A percentile compares a stretch with the other conserved stretches of the same genome.
These are phyloP conservation scores for Enteromius trimaculatus DNA, from an alignment of 2,797 vertebrate species.

Conservation along the genomic window DNA sequence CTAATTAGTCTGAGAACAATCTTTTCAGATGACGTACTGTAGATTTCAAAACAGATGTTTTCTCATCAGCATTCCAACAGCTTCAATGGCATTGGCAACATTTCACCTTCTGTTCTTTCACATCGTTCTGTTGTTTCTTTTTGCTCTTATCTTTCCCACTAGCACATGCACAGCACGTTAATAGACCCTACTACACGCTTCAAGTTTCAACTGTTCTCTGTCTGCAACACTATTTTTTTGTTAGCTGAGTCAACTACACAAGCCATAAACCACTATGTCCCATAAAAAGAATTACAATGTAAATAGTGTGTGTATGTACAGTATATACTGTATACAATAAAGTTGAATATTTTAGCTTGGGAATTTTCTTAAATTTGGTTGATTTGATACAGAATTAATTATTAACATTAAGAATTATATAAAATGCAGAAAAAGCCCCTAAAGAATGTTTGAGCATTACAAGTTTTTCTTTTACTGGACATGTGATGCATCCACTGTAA, in stretches of 20 bases:
- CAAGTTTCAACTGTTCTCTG: conserved; percentile 28
- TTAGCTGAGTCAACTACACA: not conserved
- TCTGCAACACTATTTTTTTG: conserved; percentile 9
- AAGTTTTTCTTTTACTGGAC: not conserved
- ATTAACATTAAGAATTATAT: too few relatives aligned
- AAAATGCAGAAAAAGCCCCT: not conserved
- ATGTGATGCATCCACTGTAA: not conserved
- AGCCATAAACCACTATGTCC: not conserved
- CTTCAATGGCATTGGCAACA: conserved; percentile 13
- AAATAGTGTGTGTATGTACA: too few relatives aligned
- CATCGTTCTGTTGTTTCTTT: conserved; percentile 21
- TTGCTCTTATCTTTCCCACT: conserved; percentile 26
- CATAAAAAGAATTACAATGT: not conserved
- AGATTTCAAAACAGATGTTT: conserved; percentile 36
- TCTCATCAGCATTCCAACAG: conserved; percentile 24
- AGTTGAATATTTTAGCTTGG: too few relatives aligned
- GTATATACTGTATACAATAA: too few relatives aligned
- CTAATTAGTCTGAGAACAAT: conserved; percentile 19
- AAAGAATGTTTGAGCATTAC: not conserved
- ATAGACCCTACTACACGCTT: not conserved
- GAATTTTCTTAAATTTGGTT: too few relatives aligned
- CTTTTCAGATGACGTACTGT: not conserved
- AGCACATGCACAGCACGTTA: not conserved
- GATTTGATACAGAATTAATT: too few relatives aligned
- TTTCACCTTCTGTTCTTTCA: conserved; percentile 18